A percentile compares a stretch with the other conserved stretches of the same genome.
These are phyloP conservation scores for Clavelina lepadiformis DNA, from an alignment of 23 tunicate species.

Conservation along the genomic window DNA sequence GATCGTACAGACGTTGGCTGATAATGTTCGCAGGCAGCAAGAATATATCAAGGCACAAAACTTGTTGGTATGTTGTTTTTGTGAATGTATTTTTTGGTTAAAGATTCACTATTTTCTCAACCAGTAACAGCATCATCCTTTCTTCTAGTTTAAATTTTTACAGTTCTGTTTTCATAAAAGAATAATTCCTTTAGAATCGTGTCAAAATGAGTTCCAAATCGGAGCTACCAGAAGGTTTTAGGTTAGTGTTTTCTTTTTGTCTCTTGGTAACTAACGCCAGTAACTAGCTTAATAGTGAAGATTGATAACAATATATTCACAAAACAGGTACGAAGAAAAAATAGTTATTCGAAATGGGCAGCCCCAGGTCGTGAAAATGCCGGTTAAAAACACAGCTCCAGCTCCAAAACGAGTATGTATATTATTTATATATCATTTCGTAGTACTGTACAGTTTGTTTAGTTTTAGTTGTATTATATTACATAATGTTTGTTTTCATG, in stretches of 20 bases:
- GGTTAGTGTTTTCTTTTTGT: constrained; percentile 4
- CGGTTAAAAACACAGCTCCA: constrained; percentile 36
- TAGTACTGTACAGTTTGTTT: no score
- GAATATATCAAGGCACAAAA: constrained; percentile 73
- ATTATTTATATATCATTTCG: no score
- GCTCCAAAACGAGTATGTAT: constrained; percentile 16
- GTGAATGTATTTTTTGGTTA: not conserved
- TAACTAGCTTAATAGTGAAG: not conserved
- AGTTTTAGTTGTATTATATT: no score
- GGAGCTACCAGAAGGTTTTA: constrained; percentile 31
- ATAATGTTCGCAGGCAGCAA: constrained; percentile 73
- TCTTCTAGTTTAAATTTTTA: not conserved
- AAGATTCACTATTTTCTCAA: not conserved
- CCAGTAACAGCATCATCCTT: constrained; percentile 1
- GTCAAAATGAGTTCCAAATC: constrained; percentile 6
- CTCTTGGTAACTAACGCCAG: not conserved
- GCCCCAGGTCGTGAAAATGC: constrained; percentile 90
- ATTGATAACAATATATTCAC: not conserved
- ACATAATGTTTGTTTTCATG: no score
- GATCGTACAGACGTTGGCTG: constrained; percentile 77
- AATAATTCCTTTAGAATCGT: not conserved
- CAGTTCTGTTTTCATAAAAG: not conserved
- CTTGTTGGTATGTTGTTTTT: constrained; percentile 27
- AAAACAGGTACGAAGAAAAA: constrained; percentile 68
- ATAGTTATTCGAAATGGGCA: constrained; percentile 92